Evolutionary conservation across 2,113 vertebrate species (phyloP), one percentile per base, ranked within the genome.

Genomic region (Marmota monax): DNA sequence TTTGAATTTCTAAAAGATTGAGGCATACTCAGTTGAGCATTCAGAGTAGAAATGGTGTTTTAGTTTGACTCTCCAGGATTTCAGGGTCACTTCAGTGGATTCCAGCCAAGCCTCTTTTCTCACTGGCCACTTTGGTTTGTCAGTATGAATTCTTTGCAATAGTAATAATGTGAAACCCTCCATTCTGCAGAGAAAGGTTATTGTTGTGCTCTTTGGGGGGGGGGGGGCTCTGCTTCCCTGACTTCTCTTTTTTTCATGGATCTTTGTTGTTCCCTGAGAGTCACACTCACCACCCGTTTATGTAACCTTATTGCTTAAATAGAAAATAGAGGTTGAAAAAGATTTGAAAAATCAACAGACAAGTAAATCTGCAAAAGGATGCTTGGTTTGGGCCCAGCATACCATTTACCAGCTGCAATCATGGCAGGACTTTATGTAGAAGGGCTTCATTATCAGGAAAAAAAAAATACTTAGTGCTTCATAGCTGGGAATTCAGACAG

Each of bases 261-360:
- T 23, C 23, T 77, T 11, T 94, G 69, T 92, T 5, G 10, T n/a
- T 74, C 45, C 42, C 42, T 88, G 78, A 96, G 45, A 95, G 88
- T 86, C 56, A 45, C 65, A 67, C 77, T 97, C 85, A 94, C n/a
- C 11, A 4, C 7, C 56, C 72, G 34, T 86, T 94, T 93, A 70
- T 17, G 76, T 82, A 87, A 88, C 29, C n/a, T 97, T 89, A 88
- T 94, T 97, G 48, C 84, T 98, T 96, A 97, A 95, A 84, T 79
- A 88, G 56, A 79, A 37, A 5, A 74, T 42, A 27, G 73, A 92
- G 87, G 84, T 84, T 97, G 92, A 73, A 95, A 98, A 85, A 65
- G 70, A 93, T n/a, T 8, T 74, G 23, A 95, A 94, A 93, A 98
- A 95, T 39, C 56, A 97, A 69, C 6, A 94, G 22, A 13, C 34